Evolutionary conservation across 2,797 vertebrate species (phyloP).

Genomic region (Microctenopoma stevenorrisi): DNA sequence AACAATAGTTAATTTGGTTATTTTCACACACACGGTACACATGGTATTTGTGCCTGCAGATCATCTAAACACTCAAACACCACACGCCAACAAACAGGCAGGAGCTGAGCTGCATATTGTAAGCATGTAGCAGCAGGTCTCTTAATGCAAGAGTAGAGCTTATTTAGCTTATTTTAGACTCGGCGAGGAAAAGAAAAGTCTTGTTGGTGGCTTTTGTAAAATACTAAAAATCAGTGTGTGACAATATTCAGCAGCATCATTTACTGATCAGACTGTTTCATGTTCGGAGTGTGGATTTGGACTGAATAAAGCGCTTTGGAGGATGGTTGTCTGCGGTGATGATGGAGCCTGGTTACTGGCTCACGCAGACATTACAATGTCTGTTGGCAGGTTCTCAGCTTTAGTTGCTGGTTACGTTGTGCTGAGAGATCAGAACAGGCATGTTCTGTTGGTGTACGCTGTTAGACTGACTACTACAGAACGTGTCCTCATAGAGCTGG

Average conservation of each 20-base stretch:
- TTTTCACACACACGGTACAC: slow-evolving; percentile 13
- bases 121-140: not conserved
- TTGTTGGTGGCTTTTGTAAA: not conserved
- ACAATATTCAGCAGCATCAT: not conserved
- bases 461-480: too few relatives aligned
- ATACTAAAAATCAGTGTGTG: not conserved
- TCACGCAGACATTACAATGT: too few relatives aligned
- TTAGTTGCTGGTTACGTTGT: too few relatives aligned
- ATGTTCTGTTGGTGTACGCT: too few relatives aligned
- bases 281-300: not conserved
- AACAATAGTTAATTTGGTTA: not conserved
- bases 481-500: too few relatives aligned
- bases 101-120: slow-evolving; percentile 4
- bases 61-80: slow-evolving; percentile 3
- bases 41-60: too few relatives aligned
- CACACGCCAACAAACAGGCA: slow-evolving; percentile 21
- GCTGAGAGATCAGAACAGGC: too few relatives aligned
- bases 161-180: not conserved
- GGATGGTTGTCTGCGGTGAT: too few relatives aligned
- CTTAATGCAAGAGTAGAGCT: not conserved
- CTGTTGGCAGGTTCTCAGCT: too few relatives aligned
- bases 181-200: not conserved
- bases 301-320: too few relatives aligned
- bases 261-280: not conserved
- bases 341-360: too few relatives aligned